Evolutionary conservation across 64 coral and sea anemone genomes (phyloP).

Genomic region (Pachyseris speciosa): DNA sequence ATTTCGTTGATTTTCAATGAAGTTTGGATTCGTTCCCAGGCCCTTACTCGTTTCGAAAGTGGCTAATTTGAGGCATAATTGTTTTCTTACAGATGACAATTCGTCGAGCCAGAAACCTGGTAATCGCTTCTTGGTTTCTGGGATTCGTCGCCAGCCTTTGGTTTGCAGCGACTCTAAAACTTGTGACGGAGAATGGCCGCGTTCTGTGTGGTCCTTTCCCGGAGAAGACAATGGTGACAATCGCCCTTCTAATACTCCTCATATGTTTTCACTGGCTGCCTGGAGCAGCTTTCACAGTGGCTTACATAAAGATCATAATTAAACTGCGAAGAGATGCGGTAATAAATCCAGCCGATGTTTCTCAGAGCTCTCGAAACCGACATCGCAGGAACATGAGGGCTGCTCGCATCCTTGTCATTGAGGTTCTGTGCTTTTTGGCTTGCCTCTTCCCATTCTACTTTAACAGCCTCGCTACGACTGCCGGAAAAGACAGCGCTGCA

Average conservation of each 20-base stretch:
- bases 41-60: too few relatives aligned
- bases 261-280: conserved; percentile 10
- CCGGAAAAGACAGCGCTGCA: neutral
- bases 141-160: neutral
- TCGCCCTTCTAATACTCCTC: neutral
- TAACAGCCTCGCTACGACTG: neutral
- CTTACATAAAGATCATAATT: conserved; percentile 17
- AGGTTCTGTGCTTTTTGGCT: neutral
- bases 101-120: neutral
- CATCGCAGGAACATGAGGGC: conserved; percentile 39
- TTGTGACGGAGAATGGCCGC: neutral
- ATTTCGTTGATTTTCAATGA: too few relatives aligned
- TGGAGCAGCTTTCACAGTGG: neutral
- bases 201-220: neutral
- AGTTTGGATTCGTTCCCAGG: too few relatives aligned
- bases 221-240: neutral
- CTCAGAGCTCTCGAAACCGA: conserved; percentile 20
- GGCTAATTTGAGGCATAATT: too few relatives aligned
- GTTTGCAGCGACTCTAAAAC: neutral
- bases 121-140: neutral
- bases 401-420: conserved; percentile 51
- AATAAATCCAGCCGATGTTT: conserved; percentile 3
- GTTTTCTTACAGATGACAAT: conserved; percentile 44
- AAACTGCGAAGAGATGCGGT: conserved; percentile 48
- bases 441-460: conserved; percentile 19